Base-by-base conservation (phyloP, 2,113 vertebrate species). In the Dolichotis patagonum region DNA sequence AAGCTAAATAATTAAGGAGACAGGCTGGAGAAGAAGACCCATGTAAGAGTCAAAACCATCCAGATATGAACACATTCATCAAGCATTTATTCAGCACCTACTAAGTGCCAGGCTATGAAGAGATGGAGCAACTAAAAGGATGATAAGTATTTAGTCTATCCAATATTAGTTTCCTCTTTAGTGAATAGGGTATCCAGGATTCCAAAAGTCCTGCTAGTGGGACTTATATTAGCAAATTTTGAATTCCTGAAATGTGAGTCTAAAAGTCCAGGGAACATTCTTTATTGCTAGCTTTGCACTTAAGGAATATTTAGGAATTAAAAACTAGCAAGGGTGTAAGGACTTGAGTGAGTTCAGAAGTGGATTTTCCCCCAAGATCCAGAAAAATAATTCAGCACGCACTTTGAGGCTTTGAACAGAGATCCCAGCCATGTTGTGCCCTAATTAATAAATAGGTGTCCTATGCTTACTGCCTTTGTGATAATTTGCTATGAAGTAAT, bases 21-120 rank as follows among this genome's bases (percentile, higher is more conserved):
- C 58, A 20, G 12, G 85, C 41, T 22, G 30, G 20, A 6, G 46
- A 77, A 8, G 8, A 84, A 54, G 20, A 7, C 13, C 93, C 56
- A 0, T 20, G 26, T 30, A 82, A 88, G 69, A 30, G 49, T 58
- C 67, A 77, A 91, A 73, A 49, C 75, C 32, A 58, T 24, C 54
- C 35, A 85, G 63, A 58, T 11, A 71, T n/a, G 46, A 56, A 16
- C 7, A 2, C 26, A 46, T 62, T 85, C 60, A 77, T 49, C 78
- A 80, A 96, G 77, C 16, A 56, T 83, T 95, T 91, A 62, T 52
- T 85, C 24, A 78, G 52, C 16, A 78, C 12, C 87, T 87, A 90
- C 56, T 38, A 49, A 82, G 41, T 35, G 3, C 80, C 43, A 85
- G 46, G 30, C 54, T 56, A 5, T 5, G 13, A 65, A 49, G 80